Base-by-base conservation (phyloP, 2,888 invertebrate genomes). In the Pseudanteris insignis region DNA sequence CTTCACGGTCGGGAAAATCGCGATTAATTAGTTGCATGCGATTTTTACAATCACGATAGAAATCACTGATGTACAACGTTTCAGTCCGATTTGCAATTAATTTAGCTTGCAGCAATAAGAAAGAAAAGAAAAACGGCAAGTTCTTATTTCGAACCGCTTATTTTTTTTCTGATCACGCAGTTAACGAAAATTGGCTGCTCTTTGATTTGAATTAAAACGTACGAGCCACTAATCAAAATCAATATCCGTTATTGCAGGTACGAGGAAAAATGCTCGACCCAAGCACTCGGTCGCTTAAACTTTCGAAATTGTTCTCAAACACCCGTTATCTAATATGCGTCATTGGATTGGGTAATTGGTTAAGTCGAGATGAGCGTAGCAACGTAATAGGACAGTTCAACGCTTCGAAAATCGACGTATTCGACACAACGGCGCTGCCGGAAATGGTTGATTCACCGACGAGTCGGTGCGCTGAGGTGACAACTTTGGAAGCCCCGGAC, bases 261-360 rank as follows among this genome's bases (percentile, higher is more conserved):
- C 87, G 88, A 67, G 91, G 90, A 1, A 89, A 89, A 80, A 84
- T 88, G 67, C 80, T 92, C 67, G 91, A 91, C 70, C 85, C 89
- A 25, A 86, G 86, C 40, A 86, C 88, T 1, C 86, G 92, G 68
- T 88, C 89, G 6, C 86, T 89, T 53, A 88, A 88, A 78, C 84
- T 94, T 41, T 86, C 86, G 48, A 88, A 89, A 74, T 83, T 95
- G 65, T 85, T 85, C 61, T 88, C 94, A 2, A 91, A 89, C 71
- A 90, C 90, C 1, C 86, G 89, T 65, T 95, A 94, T 81, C 85
- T 89, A 61, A 89, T 95, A 71, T 95, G 94, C 81, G 92, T 95
- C 44, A 84, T 92, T 70, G 94, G 92, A n/a, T 82, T 91, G 59
- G 92, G 92, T 55, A 90, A 89, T 81, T 89, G 89, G 86, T 77